Evolutionary conservation across 53 echinoderm and acorn worm species (phyloP).

Genomic region (Zoroaster sp.): DNA sequence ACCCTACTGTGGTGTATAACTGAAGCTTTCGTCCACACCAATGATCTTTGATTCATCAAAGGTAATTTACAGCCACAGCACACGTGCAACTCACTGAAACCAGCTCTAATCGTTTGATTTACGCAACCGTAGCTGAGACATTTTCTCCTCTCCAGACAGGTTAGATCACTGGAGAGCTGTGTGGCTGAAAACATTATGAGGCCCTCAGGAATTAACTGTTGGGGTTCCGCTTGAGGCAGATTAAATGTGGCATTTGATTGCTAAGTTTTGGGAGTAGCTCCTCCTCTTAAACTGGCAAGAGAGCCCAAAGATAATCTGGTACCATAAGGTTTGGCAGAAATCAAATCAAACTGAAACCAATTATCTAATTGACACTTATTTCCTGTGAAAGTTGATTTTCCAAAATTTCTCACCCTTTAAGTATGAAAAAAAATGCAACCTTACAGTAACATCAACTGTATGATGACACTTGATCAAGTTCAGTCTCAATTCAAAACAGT

Average conservation of each 20-base stretch:
- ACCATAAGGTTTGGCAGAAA: no score
- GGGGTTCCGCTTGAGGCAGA: not conserved
- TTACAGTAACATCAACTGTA: no score
- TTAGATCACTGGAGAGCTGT: no score
- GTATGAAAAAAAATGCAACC: no score
- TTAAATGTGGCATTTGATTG: constrained; percentile 14
- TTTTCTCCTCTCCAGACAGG: not conserved
- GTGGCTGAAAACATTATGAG: constrained; percentile 35
- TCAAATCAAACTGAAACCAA: no score
- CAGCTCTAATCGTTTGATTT: constrained; percentile 48
- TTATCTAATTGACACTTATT: no score
- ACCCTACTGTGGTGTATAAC: constrained; percentile 37
- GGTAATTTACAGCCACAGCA: constrained; percentile 25
- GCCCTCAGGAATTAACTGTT: not conserved
- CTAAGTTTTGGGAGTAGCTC: not conserved
- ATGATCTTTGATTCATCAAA: constrained; percentile 1
- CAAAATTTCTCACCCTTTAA: no score
- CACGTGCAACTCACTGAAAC: constrained; percentile 47
- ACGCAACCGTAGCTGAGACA: constrained; percentile 10
- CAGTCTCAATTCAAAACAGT: no score
- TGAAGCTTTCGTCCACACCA: not conserved
- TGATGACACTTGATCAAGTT: no score
- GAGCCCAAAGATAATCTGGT: not conserved
- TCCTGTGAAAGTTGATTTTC: no score
- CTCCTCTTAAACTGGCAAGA: not conserved